A percentile compares a stretch with the other conserved stretches of the same genome.
These are phyloP conservation scores for Lacerta agilis DNA, from an alignment of 2,797 vertebrate genomes.

Conservation along the genomic window DNA sequence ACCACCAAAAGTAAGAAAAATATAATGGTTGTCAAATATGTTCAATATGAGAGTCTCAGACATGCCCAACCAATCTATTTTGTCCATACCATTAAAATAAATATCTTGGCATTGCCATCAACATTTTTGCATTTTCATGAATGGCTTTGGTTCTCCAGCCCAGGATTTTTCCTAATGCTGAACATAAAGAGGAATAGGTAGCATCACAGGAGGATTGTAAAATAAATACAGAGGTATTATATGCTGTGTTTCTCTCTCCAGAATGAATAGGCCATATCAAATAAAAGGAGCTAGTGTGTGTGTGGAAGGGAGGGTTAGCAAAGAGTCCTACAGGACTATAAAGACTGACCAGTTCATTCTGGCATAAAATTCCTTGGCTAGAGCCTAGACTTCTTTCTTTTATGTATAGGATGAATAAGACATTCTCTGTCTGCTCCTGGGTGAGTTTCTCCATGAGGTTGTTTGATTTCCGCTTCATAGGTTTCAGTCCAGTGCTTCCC, in stretches of 20 bases:
- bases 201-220: not conserved
- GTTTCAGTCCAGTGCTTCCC: not conserved
- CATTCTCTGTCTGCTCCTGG: not conserved
- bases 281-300: not conserved
- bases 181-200: not conserved
- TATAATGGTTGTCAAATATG: no score
- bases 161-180: not conserved
- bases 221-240: not conserved
- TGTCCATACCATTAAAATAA: not conserved
- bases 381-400: not conserved
- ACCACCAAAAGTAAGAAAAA: no score
- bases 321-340: not conserved
- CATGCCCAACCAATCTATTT: not conserved
- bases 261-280: not conserved
- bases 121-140: not conserved
- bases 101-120: not conserved
- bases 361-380: no score
- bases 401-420: not conserved
- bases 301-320: not conserved
- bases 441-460: not conserved
- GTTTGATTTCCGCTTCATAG: not conserved
- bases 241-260: not conserved
- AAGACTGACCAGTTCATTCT: not conserved
- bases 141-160: no score
- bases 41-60: no score